Percentiles rank a stretch among this genome's conserved stretches.
Conservation (phyloP, 2,113 vertebrate species). For the Synchiropus splendidus region DNA sequence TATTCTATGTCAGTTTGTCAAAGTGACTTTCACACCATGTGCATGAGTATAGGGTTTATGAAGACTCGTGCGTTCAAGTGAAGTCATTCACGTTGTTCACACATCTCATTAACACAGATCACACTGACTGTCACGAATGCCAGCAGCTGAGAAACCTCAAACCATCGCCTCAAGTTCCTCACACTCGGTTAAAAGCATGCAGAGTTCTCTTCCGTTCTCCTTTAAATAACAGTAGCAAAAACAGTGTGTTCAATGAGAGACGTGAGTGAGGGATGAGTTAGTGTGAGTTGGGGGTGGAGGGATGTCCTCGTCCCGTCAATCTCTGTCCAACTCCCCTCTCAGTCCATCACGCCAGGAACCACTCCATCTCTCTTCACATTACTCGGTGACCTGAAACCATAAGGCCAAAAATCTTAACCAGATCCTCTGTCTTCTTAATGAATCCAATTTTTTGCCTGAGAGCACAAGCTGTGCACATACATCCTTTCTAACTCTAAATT, state of each 20-base stretch:
- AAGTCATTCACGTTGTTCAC: constrained; percentile 23
- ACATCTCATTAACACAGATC: constrained; percentile 19
- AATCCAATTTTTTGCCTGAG: constrained; percentile 72
- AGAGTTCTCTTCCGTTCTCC: constrained; percentile 16
- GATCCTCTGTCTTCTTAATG: constrained; percentile 66
- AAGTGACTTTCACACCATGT: too few species aligned
- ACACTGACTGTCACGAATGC: constrained; percentile 5
- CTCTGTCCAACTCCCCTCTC: constrained; percentile 27
- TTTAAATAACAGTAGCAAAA: constrained; percentile 20
- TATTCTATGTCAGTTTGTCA: too few species aligned
- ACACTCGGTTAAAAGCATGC: constrained; percentile 18
- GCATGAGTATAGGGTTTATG: too few species aligned
- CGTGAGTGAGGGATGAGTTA: constrained; percentile 50
- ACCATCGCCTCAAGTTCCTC: constrained; percentile 6
- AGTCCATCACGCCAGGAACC: constrained; percentile 40
- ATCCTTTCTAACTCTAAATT: constrained; percentile 61
- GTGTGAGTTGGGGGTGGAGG: constrained; percentile 36
- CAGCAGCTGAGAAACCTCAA: constrained; percentile 15
- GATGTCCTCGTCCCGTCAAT: constrained; percentile 36
- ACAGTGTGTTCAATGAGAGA: constrained; percentile 29
- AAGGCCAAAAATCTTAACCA: constrained; percentile 55
- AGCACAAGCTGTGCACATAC: constrained; percentile 55
- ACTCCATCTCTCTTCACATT: constrained; percentile 58
- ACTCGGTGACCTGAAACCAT: constrained; percentile 65
- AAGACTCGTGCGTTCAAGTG: constrained; percentile 14